A percentile compares a stretch with the other conserved stretches of the same genome.
phyloP scores from a whole-genome alignment of 2,888 invertebrate genomes.

The Rhodophaea formosa region DNA sequence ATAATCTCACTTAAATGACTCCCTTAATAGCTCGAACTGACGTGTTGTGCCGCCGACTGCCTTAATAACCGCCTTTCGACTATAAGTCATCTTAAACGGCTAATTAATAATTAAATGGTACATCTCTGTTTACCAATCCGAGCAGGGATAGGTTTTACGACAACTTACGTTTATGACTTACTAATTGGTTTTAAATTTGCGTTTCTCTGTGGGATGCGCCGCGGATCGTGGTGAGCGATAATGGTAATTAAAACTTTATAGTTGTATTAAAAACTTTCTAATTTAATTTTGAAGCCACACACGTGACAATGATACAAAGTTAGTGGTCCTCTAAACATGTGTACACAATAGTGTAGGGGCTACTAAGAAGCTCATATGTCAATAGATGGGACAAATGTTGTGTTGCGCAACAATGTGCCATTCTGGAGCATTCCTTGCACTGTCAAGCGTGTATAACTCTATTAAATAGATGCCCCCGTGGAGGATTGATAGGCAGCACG shows the following conservation, averaged over 20 bases:
- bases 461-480: constrained; percentile 64
- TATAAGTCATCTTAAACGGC: constrained; percentile 48
- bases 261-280: constrained; percentile 51
- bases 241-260: constrained; percentile 38
- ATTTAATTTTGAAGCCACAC: constrained; percentile 42
- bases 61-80: constrained; percentile 47
- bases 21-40: constrained; percentile 41
- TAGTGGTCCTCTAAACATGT: constrained; percentile 41
- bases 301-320: constrained; percentile 27
- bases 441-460: constrained; percentile 67
- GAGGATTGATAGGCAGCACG: constrained; percentile 64
- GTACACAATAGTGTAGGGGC: constrained; percentile 46
- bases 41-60: constrained; percentile 34
- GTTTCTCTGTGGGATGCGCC: constrained; percentile 55
- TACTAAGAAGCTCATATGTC: constrained; percentile 71
- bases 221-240: constrained; percentile 59
- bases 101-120: constrained; percentile 56
- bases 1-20: constrained; percentile 41
- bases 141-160: constrained; percentile 30
- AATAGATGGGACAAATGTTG: constrained; percentile 48
- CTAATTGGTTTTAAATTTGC: constrained; percentile 67
- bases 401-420: constrained; percentile 65
- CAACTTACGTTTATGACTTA: constrained; percentile 47
- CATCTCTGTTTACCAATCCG: constrained; percentile 29
- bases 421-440: constrained; percentile 48